These are phyloP conservation scores for Dasysyrphus albostriatus DNA, from an alignment of 2,888 invertebrate genomes.

Conservation along the genomic window DNA sequence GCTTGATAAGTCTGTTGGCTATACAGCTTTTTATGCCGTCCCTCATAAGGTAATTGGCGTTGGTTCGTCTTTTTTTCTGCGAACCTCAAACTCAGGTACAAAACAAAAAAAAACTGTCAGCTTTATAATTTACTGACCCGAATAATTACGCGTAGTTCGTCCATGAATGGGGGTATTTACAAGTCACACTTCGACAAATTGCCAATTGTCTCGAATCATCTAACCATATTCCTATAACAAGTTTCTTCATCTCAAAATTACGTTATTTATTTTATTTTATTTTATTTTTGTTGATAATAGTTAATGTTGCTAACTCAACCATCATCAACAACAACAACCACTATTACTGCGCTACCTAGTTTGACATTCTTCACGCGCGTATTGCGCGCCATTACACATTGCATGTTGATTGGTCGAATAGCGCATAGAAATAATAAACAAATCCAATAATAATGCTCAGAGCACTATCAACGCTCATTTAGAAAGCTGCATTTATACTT, in stretches of 20 bases:
- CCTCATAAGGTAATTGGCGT: slow-evolving; percentile 1
- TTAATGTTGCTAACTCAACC: neutral
- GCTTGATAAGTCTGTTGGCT: neutral
- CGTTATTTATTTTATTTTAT: slow-evolving; percentile 38
- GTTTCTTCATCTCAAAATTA: slow-evolving; percentile 68
- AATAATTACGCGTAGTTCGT: slow-evolving; percentile 42
- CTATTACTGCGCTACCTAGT: neutral
- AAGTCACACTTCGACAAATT: slow-evolving; percentile 58
- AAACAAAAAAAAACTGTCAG: slow-evolving; percentile 22
- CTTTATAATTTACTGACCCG: slow-evolving; percentile 55
- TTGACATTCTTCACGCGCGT: slow-evolving; percentile 59
- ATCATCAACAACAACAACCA: neutral
- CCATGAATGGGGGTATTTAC: slow-evolving; percentile 38
- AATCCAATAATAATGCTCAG: slow-evolving; percentile 43
- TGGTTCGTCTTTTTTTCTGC: slow-evolving; percentile 7
- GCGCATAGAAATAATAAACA: slow-evolving; percentile 47
- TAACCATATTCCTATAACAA: slow-evolving; percentile 44
- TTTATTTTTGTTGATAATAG: slow-evolving; percentile 5
- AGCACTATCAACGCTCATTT: slow-evolving; percentile 37
- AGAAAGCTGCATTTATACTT: slow-evolving; percentile 72
- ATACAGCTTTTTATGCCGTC: neutral
- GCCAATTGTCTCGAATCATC: slow-evolving; percentile 52
- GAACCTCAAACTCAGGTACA: slow-evolving; percentile 12
- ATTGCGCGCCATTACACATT: slow-evolving; percentile 31
- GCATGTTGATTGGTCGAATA: slow-evolving; percentile 29